These are phyloP conservation scores for Aspiorhynchus laticeps DNA, from an alignment of 2,113 vertebrate species.

Conservation along the genomic window DNA sequence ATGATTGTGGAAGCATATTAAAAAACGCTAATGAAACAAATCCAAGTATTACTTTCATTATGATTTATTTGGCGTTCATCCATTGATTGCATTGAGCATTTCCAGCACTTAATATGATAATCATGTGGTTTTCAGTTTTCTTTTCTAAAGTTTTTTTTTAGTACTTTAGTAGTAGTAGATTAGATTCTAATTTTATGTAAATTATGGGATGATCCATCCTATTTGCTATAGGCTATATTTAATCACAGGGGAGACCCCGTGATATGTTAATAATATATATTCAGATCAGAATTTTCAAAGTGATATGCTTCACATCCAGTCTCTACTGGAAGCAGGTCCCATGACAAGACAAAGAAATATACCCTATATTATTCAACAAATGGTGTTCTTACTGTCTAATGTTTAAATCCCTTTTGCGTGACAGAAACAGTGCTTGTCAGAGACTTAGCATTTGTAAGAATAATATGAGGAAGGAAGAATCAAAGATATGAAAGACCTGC, in stretches of 20 bases:
- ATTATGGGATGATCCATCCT: neutral
- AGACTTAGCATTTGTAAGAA: neutral
- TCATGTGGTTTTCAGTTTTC: neutral
- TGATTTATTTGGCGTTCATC: conserved; percentile 5
- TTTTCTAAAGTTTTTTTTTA: too few relatives aligned
- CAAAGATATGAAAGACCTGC: neutral
- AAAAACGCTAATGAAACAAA: conserved; percentile 38
- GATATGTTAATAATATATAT: neutral
- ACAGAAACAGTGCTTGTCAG: neutral
- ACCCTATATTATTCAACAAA: neutral
- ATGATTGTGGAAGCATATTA: conserved; percentile 9
- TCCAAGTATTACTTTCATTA: conserved; percentile 16
- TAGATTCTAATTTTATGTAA: too few relatives aligned
- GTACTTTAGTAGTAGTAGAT: too few relatives aligned
- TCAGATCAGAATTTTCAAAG: neutral
- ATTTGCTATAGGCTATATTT: neutral
- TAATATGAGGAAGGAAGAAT: neutral
- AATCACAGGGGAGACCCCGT: neutral
- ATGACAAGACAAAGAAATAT: neutral
- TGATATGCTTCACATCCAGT: neutral
- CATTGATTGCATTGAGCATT: neutral
- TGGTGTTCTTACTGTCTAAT: neutral
- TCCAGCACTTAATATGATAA: neutral
- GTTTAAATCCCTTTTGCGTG: too few relatives aligned
- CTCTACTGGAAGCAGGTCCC: neutral